Base-by-base conservation (phyloP, 2,888 invertebrate genomes). In the Leptinotarsa tumamoca region DNA sequence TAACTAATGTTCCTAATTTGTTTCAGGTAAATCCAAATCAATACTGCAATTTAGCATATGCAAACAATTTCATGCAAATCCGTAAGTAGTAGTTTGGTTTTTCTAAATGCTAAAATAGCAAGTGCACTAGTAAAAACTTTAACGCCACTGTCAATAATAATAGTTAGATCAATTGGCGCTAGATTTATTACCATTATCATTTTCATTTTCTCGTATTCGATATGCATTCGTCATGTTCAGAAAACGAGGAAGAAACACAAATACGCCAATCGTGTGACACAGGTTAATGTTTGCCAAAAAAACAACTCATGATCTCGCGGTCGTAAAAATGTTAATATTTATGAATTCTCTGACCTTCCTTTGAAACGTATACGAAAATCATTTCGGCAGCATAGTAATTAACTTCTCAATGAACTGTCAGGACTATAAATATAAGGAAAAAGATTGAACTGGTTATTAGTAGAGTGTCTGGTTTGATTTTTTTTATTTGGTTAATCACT, bases 281-380 rank as follows among this genome's bases (percentile, higher is more conserved):
- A 43, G 63, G 63, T 43, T 27, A 27, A 63, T 33, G 63, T 43
- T 43, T 63, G 63, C 63, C 63, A 63, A 63, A 63, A 63, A 63
- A 63, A 33, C 63, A 63, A 33, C 63, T 63, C 43, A 63, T 63
- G 63, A 63, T 63, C 63, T 63, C 43, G 43, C 4, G 10, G 10
- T 13, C 27, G 5, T 63, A 63, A 27, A 63, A 63, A 63, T 63
- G 27, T 63, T 63, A 63, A 63, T 63, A 43, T 63, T 63, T 63
- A 63, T 63, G 63, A n/a, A 27, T 63, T 63, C 63, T 63, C 43
- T 43, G 63, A 63, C 63, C 63, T 63, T 63, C 43, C 63, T 27
- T 5, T 10, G 5, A 43, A 63, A n/a, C 33, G 43, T 63, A 43
- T 27, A 33, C 17, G 63, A 33, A 33, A 43, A 43, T n/a, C 33